These are phyloP conservation scores for Pampusana beccarii DNA, from an alignment of 2,113 vertebrate species.

Conservation along the genomic window DNA sequence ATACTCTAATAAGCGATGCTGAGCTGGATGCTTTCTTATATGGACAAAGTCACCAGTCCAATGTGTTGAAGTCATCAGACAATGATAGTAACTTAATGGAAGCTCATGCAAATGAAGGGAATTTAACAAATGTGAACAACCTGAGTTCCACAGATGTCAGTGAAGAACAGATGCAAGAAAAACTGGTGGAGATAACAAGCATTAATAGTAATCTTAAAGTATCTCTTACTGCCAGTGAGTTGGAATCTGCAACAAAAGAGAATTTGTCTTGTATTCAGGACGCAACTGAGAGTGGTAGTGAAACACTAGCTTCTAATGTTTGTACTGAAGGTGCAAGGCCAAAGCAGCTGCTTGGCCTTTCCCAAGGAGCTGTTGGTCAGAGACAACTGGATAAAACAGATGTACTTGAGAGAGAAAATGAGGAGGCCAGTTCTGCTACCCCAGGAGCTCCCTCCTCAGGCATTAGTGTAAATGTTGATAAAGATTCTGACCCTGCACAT, in stretches of 20 bases:
- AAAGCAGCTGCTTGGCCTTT: slow-evolving; percentile 80
- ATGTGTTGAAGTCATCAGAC: slow-evolving; percentile 16
- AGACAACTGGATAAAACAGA: slow-evolving; percentile 36
- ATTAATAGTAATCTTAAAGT: background rate
- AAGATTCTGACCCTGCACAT: slow-evolving; percentile 2
- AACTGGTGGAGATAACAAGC: background rate
- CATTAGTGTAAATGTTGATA: background rate
- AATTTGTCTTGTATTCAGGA: background rate
- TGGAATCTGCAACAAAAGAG: slow-evolving; percentile 44
- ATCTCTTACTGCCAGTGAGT: background rate
- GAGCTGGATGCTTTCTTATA: slow-evolving; percentile 92
- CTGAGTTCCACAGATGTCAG: background rate
- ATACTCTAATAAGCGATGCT: slow-evolving; percentile 84
- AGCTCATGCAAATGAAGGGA: background rate
- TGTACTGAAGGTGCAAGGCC: slow-evolving; percentile 85
- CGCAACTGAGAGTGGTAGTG: background rate
- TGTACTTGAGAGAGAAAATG: slow-evolving; percentile 17
- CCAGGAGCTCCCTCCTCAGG: background rate
- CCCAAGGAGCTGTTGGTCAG: slow-evolving; percentile 54
- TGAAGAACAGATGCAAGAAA: background rate
- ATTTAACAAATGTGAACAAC: background rate
- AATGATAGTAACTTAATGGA: background rate
- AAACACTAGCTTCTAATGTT: slow-evolving; percentile 28
- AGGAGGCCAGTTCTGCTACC: background rate
- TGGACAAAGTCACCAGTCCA: slow-evolving; percentile 72